A percentile compares a stretch with the other conserved stretches of the same genome.
phyloP scores from a whole-genome alignment of 2,888 invertebrate species.

The Chrysina gloriosa region DNA sequence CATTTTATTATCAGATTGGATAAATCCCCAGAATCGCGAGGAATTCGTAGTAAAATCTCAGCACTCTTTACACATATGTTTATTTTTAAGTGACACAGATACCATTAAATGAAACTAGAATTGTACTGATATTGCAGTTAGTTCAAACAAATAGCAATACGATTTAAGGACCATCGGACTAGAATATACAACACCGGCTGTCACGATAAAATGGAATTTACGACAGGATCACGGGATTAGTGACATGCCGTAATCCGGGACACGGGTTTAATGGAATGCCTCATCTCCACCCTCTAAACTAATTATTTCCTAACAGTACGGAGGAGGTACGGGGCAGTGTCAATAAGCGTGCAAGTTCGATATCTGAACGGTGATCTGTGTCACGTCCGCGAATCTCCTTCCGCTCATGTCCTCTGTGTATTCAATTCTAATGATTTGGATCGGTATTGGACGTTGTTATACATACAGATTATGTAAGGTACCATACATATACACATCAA shows the following conservation, averaged over 20 bases:
- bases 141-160: constrained; percentile 32
- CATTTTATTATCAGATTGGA: too few relatives aligned
- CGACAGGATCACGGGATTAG: constrained; percentile 58
- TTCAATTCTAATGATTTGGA: constrained; percentile 32
- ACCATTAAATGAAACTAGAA: constrained; percentile 18
- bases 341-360: constrained; percentile 45
- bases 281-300: constrained; percentile 57
- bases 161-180: constrained; percentile 45
- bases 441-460: background rate
- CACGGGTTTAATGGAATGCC: constrained; percentile 56
- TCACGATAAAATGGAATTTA: constrained; percentile 59
- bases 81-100: constrained; percentile 7
- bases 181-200: constrained; percentile 53
- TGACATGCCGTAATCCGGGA: constrained; percentile 56
- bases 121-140: constrained; percentile 11
- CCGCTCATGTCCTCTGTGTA: constrained; percentile 22
- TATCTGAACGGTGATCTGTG: constrained; percentile 38
- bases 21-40: too few relatives aligned
- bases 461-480: too few relatives aligned
- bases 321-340: constrained; percentile 46
- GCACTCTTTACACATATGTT: constrained; percentile 9
- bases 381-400: constrained; percentile 33
- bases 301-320: constrained; percentile 53
- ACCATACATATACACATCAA: too few relatives aligned
- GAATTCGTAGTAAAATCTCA: too few relatives aligned